phyloP scores from a whole-genome alignment of 1,140 invertebrate genomes.

The Cephus cinctus region DNA sequence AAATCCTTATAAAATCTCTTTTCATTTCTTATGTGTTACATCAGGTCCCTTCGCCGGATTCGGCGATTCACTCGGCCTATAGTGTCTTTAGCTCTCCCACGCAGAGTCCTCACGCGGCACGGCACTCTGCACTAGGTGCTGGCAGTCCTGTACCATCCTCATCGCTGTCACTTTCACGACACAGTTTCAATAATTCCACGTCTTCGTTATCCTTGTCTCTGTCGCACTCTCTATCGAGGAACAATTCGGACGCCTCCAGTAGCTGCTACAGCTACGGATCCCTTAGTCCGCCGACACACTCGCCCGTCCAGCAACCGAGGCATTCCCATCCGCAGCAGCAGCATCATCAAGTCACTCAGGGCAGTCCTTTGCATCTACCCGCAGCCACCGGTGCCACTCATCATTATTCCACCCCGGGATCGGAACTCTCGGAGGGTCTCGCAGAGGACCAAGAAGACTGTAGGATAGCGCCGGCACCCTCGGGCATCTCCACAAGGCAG shows the following conservation, averaged over 20 bases:
- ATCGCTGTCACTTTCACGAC: slow-evolving; percentile 48
- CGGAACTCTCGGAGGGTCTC: slow-evolving; percentile 40
- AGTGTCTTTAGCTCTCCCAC: slow-evolving; percentile 78
- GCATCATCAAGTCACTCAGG: slow-evolving; percentile 49
- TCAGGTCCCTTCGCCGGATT: slow-evolving; percentile 70
- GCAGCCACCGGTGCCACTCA: slow-evolving; percentile 28
- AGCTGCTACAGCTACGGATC: slow-evolving; percentile 77
- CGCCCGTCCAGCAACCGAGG: slow-evolving; percentile 70
- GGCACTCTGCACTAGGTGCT: slow-evolving; percentile 63
- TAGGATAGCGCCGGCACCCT: slow-evolving; percentile 59
- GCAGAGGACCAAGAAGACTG: slow-evolving; percentile 52
- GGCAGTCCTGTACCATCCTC: slow-evolving; percentile 59
- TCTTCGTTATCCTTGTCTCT: slow-evolving; percentile 58
- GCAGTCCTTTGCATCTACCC: slow-evolving; percentile 56
- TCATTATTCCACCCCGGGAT: slow-evolving; percentile 33
- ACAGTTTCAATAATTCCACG: slow-evolving; percentile 54
- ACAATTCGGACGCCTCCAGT: slow-evolving; percentile 88
- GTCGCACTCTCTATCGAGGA: slow-evolving; percentile 80
- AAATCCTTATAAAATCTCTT: neutral
- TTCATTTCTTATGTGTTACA: neutral
- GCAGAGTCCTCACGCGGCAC: slow-evolving; percentile 80
- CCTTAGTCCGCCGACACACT: slow-evolving; percentile 78
- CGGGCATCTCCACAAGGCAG: slow-evolving; percentile 79
- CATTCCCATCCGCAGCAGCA: slow-evolving; percentile 44
- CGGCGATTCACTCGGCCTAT: slow-evolving; percentile 84